phyloP scores from a whole-genome alignment of 2,113 vertebrate genomes.

The Apodemus speciosus region DNA sequence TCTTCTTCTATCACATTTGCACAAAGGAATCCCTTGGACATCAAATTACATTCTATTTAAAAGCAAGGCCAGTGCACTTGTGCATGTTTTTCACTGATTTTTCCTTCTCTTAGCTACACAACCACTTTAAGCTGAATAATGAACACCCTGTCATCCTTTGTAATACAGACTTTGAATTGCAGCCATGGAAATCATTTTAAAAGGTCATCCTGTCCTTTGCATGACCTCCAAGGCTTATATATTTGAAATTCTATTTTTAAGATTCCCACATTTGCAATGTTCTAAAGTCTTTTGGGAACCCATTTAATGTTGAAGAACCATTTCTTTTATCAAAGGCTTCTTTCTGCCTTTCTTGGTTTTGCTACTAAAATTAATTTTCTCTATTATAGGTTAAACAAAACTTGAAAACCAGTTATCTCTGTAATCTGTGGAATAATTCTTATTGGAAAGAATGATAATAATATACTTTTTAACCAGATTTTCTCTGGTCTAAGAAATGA shows the following conservation, averaged over 20 bases:
- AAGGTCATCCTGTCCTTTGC: constrained; percentile 67
- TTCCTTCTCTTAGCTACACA: neutral
- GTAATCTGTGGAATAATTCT: constrained; percentile 24
- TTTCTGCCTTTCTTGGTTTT: constrained; percentile 60
- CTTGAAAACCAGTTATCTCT: constrained; percentile 22
- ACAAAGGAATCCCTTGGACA: constrained; percentile 16
- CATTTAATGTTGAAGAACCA: constrained; percentile 47
- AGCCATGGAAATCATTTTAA: constrained; percentile 60
- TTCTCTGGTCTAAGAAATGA: constrained; percentile 5
- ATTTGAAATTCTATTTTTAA: constrained; percentile 71
- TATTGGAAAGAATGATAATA: neutral
- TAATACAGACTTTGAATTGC: constrained; percentile 19
- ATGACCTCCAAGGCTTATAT: constrained; percentile 59
- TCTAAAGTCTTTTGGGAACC: constrained; percentile 40
- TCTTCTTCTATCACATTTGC: neutral
- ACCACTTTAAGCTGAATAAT: constrained; percentile 31
- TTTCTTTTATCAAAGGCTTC: constrained; percentile 50
- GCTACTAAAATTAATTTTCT: constrained; percentile 67
- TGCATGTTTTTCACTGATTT: constrained; percentile 35
- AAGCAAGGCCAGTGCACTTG: neutral
- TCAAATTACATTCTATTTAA: neutral
- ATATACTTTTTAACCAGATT: neutral
- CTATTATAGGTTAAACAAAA: constrained; percentile 42
- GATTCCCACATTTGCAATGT: constrained; percentile 35
- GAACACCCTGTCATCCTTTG: neutral